Evolutionary conservation across 1,140 invertebrate genomes (phyloP), one percentile per base, ranked within the genome.

Genomic region (Halesus radiatus): DNA sequence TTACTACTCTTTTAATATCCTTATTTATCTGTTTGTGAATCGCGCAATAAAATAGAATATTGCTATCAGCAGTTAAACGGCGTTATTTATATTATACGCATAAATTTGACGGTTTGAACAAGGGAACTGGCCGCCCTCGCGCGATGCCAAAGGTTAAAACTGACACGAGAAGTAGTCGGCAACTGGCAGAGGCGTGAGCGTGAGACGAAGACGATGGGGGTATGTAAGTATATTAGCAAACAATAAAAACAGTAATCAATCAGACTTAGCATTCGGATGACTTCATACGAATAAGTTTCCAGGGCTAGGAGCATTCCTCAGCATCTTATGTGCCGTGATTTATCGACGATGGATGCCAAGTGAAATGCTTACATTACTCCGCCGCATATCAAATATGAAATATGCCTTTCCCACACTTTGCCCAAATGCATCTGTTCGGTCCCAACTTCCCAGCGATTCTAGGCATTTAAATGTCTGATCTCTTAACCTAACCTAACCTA

Each of bases 201-300:
- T 45, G 10, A 45, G 8, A 45, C 37, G 8, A 45, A 2, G 37
- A n/a, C n/a, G n/a, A n/a, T n/a, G n/a, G n/a, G n/a, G n/a, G n/a
- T n/a, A 23, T 37, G 70, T 22, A 45, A 52, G 76, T 77, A 77
- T 77, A 77, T 77, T 77, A 77, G 76, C 76, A 26, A 66, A 22
- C 76, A 77, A 77, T 77, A 68, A 77, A 77, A 77, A 22, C 32
- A n/a, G 66, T 37, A 68, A 77, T 77, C 76, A 50, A 77, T 77
- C 76, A 77, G 62, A 77, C 76, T 77, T 77, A 77, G 50, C 37
- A 64, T 77, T 53, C 60, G 15, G 76, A 66, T 53, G 76, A 66
- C 45, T 77, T 66, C 60, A 53, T 77, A 77, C 13, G 58, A 32
- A 52, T 16, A 66, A 52, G 60, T 66, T 58, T 52, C 58, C 37